A percentile compares a stretch with the other conserved stretches of the same genome.
These are phyloP conservation scores for Cheirogaleus medius DNA, from an alignment of 2,113 vertebrate species.

Conservation along the genomic window DNA sequence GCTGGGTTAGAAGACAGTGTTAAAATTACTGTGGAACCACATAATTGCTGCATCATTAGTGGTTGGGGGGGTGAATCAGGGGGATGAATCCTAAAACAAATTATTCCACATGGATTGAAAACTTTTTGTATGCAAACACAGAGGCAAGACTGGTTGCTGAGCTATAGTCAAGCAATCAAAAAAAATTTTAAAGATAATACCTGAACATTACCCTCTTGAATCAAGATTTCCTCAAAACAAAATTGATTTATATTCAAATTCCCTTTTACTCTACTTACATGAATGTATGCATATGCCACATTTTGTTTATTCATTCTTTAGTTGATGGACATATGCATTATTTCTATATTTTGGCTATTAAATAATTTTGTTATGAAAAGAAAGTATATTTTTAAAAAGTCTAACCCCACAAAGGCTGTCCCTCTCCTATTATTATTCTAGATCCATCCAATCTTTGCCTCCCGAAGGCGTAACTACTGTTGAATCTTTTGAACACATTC, in stretches of 20 bases:
- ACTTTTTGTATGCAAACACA: background rate
- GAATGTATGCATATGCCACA: background rate
- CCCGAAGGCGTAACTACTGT: background rate
- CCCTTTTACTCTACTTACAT: background rate
- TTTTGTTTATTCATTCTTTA: background rate
- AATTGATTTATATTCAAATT: background rate
- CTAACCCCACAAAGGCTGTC: background rate
- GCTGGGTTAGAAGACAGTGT: slow-evolving; percentile 35
- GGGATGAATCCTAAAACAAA: slow-evolving; percentile 17
- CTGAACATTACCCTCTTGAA: background rate
- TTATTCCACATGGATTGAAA: background rate
- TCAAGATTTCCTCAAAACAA: slow-evolving; percentile 21
- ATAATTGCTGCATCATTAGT: slow-evolving; percentile 32
- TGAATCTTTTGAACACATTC: background rate
- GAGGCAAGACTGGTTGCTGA: background rate
- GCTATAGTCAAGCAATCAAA: background rate
- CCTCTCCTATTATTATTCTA: background rate
- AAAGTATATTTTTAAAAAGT: background rate
- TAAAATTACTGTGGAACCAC: slow-evolving; percentile 50
- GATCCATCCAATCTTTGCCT: background rate
- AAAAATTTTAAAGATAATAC: background rate
- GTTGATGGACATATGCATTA: background rate
- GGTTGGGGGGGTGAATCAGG: background rate
- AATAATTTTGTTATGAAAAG: background rate
- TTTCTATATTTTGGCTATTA: background rate